These are phyloP conservation scores for Hirudo medicinalis DNA, from an alignment of 1,140 invertebrate genomes.

Conservation along the genomic window DNA sequence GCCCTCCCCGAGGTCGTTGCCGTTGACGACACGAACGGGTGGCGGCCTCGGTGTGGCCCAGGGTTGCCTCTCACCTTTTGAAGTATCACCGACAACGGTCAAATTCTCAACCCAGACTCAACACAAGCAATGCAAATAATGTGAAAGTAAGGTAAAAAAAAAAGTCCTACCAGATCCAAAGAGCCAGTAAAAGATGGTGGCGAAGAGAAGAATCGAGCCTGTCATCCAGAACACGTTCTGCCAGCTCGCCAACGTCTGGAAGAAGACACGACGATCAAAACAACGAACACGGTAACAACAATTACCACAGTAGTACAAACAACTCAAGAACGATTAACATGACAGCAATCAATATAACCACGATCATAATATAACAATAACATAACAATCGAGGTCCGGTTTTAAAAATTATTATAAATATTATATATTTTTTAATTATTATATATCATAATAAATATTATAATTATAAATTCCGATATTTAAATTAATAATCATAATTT, in stretches of 20 bases:
- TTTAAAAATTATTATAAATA: too few relatives aligned
- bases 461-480: too few relatives aligned
- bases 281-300: not conserved
- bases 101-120: not conserved
- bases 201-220: slow-evolving; percentile 24
- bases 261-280: slow-evolving; percentile 15
- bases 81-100: not conserved
- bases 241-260: slow-evolving; percentile 30
- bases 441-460: too few relatives aligned
- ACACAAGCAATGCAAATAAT: not conserved
- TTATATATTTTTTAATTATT: too few relatives aligned
- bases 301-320: not conserved
- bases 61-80: slow-evolving; percentile 11
- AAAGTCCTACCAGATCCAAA: slow-evolving; percentile 31
- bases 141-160: not conserved
- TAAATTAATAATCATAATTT: too few relatives aligned
- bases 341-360: not conserved
- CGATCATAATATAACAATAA: not conserved
- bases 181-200: slow-evolving; percentile 26
- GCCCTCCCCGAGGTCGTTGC: not conserved
- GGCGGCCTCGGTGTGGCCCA: slow-evolving; percentile 14
- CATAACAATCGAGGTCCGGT: too few relatives aligned
- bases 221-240: slow-evolving; percentile 30
- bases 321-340: too few relatives aligned
- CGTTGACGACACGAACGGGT: slow-evolving; percentile 1